Evolutionary conservation across 2,113 vertebrate species (phyloP).

Genomic region (Nycticryphes semicollaris): DNA sequence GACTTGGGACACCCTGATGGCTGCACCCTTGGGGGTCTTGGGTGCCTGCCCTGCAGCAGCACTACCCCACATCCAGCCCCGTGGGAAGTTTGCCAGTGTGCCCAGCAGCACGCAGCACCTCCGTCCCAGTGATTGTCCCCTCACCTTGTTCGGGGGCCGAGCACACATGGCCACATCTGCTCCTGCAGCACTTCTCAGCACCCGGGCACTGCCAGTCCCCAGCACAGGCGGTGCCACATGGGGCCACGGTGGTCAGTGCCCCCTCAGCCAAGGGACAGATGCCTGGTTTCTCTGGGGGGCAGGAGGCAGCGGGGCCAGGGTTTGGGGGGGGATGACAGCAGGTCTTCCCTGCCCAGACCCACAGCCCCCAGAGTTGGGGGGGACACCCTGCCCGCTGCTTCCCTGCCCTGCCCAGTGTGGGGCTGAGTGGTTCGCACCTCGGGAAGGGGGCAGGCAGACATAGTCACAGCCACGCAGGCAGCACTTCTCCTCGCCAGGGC

Average conservation of each 20-base stretch:
- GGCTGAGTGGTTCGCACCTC: background rate
- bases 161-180: background rate
- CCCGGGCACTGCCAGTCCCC: constrained; percentile 3
- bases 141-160: background rate
- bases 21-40: too few relatives aligned
- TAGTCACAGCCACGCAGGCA: background rate
- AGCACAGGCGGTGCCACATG: background rate
- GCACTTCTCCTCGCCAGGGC: constrained; percentile 8
- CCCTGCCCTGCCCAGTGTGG: too few relatives aligned
- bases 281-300: constrained; percentile 20
- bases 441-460: background rate
- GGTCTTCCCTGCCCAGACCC: background rate
- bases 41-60: fast-evolving
- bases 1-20: fast-evolving
- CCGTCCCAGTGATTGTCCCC: fast-evolving
- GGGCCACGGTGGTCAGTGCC: fast-evolving
- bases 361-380: background rate
- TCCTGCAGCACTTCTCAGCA: constrained; percentile 31
- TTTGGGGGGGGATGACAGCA: fast-evolving
- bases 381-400: background rate
- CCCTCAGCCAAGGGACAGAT: background rate
- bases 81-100: fast-evolving
- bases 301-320: background rate
- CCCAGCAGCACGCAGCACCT: fast-evolving
- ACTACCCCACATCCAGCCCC: fast-evolving